Conservation (phyloP, 2,888 invertebrate species). For the Rhagophthalmus giganteus region DNA sequence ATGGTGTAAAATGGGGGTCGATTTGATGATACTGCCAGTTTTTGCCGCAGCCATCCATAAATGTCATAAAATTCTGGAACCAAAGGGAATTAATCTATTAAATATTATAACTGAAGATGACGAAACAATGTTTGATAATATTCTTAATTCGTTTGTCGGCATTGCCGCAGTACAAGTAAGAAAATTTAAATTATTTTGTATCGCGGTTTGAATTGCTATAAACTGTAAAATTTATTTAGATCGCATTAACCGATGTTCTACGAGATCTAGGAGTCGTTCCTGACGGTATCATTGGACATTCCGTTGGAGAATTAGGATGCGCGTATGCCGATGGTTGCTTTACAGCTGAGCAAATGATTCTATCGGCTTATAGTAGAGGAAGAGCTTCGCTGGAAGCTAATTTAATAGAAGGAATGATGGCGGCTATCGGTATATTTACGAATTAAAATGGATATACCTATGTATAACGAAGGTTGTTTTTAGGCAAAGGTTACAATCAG, state of each 20-base stretch:
- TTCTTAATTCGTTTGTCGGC: constrained; percentile 71
- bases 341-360: constrained; percentile 82
- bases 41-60: constrained; percentile 67
- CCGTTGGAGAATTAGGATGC: constrained; percentile 93
- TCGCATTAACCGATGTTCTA: constrained; percentile 62
- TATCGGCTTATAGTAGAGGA: constrained; percentile 83
- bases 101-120: constrained; percentile 64
- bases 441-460: constrained; percentile 1
- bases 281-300: constrained; percentile 83
- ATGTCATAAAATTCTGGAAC: constrained; percentile 61
- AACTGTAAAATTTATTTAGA: constrained; percentile 35
- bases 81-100: constrained; percentile 65
- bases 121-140: constrained; percentile 63
- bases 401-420: constrained; percentile 81
- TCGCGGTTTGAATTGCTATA: no score
- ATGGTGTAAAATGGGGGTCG: constrained; percentile 70
- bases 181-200: no score
- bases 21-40: constrained; percentile 66
- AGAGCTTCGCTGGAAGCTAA: constrained; percentile 71
- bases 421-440: constrained; percentile 68
- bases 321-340: constrained; percentile 93
- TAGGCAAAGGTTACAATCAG: constrained; percentile 56
- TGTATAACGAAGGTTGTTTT: no score
- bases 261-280: constrained; percentile 63
- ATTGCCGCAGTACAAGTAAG: constrained; percentile 69